These are phyloP conservation scores for Heliconius ethilla DNA, from an alignment of 2,888 invertebrate species.

Conservation along the genomic window DNA sequence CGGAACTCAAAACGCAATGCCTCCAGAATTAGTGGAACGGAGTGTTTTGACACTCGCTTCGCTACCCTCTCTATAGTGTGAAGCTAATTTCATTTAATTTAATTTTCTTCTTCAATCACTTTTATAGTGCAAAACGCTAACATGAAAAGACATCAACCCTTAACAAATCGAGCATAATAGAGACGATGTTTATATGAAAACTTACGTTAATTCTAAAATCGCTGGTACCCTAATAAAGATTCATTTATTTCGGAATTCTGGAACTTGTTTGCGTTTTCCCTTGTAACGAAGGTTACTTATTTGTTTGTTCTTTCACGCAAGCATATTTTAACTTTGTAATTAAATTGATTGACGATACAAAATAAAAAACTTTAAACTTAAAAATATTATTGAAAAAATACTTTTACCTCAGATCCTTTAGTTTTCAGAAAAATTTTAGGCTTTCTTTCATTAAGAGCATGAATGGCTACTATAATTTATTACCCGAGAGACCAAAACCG, in stretches of 20 bases:
- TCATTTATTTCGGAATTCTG: not conserved
- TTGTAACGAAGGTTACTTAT: constrained; percentile 7
- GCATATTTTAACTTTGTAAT: not conserved
- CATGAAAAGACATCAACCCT: constrained; percentile 1
- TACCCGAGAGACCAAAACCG: too few species aligned
- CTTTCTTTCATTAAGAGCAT: not conserved
- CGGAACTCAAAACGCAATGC: too few species aligned
- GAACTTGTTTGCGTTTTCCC: not conserved
- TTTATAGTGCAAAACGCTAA: not conserved
- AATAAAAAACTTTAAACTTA: not conserved
- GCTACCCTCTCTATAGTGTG: too few species aligned
- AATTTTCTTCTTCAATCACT: too few species aligned
- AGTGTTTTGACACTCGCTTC: too few species aligned
- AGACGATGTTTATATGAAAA: constrained; percentile 14
- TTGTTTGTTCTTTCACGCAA: constrained; percentile 5
- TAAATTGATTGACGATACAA: not conserved
- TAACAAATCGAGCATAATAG: constrained; percentile 9
- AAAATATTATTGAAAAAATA: not conserved
- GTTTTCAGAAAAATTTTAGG: not conserved
- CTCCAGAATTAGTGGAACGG: too few species aligned
- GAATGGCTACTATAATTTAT: too few species aligned
- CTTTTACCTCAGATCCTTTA: too few species aligned
- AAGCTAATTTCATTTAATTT: too few species aligned
- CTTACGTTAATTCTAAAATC: constrained; percentile 14
- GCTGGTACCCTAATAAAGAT: constrained; percentile 19